Conservation (phyloP, 2,113 vertebrate species). For the Petaurus breviceps region DNA sequence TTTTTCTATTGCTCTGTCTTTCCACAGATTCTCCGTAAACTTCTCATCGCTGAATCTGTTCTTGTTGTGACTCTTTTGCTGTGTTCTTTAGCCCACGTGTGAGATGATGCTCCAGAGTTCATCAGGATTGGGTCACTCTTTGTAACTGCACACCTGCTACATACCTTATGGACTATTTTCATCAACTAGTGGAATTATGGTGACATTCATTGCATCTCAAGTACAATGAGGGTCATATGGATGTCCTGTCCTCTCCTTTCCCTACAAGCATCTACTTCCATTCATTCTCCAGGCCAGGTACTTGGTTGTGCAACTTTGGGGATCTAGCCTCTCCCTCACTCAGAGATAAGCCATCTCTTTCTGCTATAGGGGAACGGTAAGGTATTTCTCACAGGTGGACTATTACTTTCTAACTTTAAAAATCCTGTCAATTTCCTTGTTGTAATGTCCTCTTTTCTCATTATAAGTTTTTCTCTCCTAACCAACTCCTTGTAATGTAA, state of each 20-base stretch:
- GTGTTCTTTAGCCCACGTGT: no score
- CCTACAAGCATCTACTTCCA: neutral
- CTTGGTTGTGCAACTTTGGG: neutral
- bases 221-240: neutral
- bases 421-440: neutral
- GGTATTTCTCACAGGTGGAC: neutral
- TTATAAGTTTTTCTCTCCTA: neutral
- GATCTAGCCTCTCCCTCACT: neutral
- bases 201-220: neutral
- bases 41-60: neutral
- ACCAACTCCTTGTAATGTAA: no score
- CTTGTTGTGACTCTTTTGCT: neutral
- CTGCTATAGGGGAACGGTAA: neutral
- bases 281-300: no score
- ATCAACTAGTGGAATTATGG: neutral
- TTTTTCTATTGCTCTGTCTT: neutral
- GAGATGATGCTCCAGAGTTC: no score
- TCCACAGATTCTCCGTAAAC: neutral
- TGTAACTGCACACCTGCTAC: neutral
- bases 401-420: neutral
- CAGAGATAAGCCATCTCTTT: neutral
- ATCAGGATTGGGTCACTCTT: neutral
- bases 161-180: neutral
- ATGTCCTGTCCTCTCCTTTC: neutral
- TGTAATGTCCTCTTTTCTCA: neutral